Percentiles rank a stretch among this genome's conserved stretches.
Evolutionary conservation across 2,888 invertebrate species (phyloP).

Genomic region (Crocallis elinguaria): DNA sequence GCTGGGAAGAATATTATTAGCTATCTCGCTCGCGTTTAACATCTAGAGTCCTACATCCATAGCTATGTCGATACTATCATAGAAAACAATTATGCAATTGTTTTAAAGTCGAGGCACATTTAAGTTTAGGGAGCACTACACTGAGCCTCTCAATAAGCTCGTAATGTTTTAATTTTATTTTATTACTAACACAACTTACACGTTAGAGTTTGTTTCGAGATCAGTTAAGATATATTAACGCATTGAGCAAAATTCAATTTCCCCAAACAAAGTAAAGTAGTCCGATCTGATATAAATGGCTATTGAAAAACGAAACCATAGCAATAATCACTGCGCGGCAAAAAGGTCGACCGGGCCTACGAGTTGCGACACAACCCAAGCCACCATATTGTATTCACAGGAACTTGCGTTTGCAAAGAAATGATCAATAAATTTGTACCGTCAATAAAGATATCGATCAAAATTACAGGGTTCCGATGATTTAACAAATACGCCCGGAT

Average conservation of each 20-base stretch:
- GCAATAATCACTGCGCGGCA: conserved; percentile 71
- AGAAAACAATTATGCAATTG: no score
- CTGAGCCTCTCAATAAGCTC: background rate
- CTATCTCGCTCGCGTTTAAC: no score
- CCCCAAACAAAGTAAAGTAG: conserved; percentile 72
- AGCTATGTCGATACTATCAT: no score
- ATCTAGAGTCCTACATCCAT: no score
- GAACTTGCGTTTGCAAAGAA: conserved; percentile 78
- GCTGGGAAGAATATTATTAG: no score
- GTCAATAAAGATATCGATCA: conserved; percentile 85
- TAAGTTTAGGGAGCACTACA: background rate
- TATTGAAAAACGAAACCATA: conserved; percentile 81
- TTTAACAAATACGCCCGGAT: conserved; percentile 82
- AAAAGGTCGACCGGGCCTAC: conserved; percentile 68
- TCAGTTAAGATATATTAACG: conserved; percentile 50
- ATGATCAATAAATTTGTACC: conserved; percentile 82
- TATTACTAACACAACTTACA: conserved; percentile 2
- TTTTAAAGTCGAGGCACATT: no score
- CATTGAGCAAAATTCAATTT: conserved; percentile 71
- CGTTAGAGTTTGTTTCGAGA: conserved; percentile 28
- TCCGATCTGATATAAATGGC: conserved; percentile 78
- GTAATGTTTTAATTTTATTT: conserved; percentile 4
- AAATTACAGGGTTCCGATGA: conserved; percentile 83
- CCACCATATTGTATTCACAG: conserved; percentile 74
- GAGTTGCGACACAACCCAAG: conserved; percentile 69